Conservation (phyloP, 2,797 vertebrate genomes). For the Luscinia luscinia region DNA sequence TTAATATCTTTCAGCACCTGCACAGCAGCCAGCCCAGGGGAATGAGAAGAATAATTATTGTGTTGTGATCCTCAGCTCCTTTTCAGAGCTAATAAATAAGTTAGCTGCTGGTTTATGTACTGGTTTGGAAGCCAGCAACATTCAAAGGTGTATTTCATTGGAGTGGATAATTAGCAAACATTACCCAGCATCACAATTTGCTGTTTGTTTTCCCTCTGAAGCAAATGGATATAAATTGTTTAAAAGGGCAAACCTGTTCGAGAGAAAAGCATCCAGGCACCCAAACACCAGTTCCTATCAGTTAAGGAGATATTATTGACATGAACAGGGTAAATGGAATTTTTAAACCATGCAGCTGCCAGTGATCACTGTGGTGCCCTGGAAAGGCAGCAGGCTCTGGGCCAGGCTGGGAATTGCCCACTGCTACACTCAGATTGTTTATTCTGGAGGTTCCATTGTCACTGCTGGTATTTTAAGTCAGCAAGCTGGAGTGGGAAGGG, state of each 20-base stretch:
- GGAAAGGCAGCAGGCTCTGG: neutral
- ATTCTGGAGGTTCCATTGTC: neutral
- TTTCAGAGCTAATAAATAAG: conserved; percentile 38
- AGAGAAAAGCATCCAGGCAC: neutral
- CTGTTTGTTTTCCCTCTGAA: conserved; percentile 41
- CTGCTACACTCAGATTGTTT: neutral
- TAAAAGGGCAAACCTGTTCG: conserved; percentile 2
- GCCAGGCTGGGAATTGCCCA: neutral
- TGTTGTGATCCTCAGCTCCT: neutral
- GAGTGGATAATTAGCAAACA: neutral
- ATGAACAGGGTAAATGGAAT: neutral
- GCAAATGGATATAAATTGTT: conserved; percentile 25
- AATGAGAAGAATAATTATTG: neutral
- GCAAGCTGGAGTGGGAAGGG: rapidly evolving
- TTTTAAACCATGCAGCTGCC: neutral
- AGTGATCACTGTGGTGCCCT: neutral
- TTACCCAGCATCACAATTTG: neutral
- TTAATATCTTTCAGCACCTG: conserved; percentile 1
- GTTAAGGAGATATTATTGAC: neutral
- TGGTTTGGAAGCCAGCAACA: neutral
- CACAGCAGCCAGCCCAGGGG: neutral
- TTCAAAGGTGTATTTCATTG: conserved; percentile 17
- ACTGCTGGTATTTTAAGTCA: neutral
- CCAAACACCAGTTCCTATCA: neutral
- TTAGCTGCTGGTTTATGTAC: neutral